Evolutionary conservation across 2,888 invertebrate genomes (phyloP), one percentile per base, ranked within the genome.

Genomic region (Lymantria monacha): DNA sequence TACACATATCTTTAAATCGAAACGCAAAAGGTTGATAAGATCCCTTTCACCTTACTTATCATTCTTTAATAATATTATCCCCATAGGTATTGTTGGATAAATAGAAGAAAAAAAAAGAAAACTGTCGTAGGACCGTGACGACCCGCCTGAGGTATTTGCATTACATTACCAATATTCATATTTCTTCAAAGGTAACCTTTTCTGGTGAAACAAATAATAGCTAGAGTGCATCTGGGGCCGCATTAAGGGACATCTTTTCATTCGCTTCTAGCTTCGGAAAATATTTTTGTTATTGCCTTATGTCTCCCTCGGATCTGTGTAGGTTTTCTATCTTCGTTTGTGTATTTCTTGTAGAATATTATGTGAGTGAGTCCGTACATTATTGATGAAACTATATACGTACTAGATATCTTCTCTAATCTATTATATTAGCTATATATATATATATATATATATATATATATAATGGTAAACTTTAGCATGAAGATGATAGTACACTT

Each of bases 161-260:
- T 85, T 78, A 78, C 63, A 66, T 71, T 73, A 72, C 66, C 70
- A 70, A 74, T 71, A 76, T 85, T 80, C 81, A 84, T 87, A 86
- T 83, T 77, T 77, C 64, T 72, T 70, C 63, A 61, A 74, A 80
- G 74, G 80, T 78, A 77, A 83, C 78, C 78, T 80, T 83, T 85
- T 76, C 72, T 63, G 73, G 72, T 77, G 79, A 80, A 84, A 83
- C 84, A 85, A 89, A 90, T 89, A 87, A 89, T 89, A 87, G 88
- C 78, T 76, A 65, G 79, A 81, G 77, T 86, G 86, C 87, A 88
- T 83, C 85, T 88, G 87, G 77, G 82, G 55, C 75, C 76, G 80
- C 76, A 86, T 89, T 89, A 87, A 86, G 88, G 90, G 89, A 88
- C 88, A 88, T 87, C 80, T 87, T 88, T 89, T 81, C 85, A 87